Base-by-base conservation (phyloP, 2,113 vertebrate genomes). In the Isurus oxyrinchus region DNA sequence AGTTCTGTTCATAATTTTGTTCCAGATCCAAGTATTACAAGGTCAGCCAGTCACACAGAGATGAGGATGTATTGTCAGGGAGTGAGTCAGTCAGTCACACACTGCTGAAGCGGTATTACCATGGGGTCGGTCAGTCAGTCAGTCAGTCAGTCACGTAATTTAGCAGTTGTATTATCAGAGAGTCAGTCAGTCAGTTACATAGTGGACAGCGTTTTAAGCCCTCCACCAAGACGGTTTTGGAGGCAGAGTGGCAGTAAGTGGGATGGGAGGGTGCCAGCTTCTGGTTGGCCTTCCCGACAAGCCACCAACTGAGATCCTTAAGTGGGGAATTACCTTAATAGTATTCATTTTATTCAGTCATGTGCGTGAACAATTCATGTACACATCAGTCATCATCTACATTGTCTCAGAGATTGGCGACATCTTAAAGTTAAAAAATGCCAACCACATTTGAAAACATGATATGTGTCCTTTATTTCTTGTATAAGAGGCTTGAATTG, bases 281-380 rank as follows among this genome's bases (percentile, higher is more conserved):
- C 4, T 69, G 23, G 25, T 5, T 69, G 61, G 61, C 61, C 61
- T 25, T 69, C 67, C 19, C 67, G 0, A 5, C 23, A 14, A 2
- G 19, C 5, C 23, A 25, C 67, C 23, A 69, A 23, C 25, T 21
- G 23, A 69, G 23, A 25, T 16, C 67, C 67, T 69, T 69, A 69
- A 69, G 23, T 69, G 19, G 3, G 23, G 23, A 69, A 69, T 69
- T 21, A 94, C 90, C 90, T 40, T 63, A 94, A 63, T 94, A 66
- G 59, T 61, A 94, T 94, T 63, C 90, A 94, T 40, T 94, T 94
- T 94, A 63, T 94, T 94, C 57, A 94, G 57, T 94, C 90, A 94
- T 19, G 90, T 94, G 90, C 8, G 59, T 94, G 59, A 94, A 94
- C 90, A 94, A 94, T 94, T 94, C 59, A 63, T 66, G 90, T 66